These are phyloP conservation scores for Alcedo quadribrachys DNA, from an alignment of 2,797 vertebrate species.

Conservation along the genomic window DNA sequence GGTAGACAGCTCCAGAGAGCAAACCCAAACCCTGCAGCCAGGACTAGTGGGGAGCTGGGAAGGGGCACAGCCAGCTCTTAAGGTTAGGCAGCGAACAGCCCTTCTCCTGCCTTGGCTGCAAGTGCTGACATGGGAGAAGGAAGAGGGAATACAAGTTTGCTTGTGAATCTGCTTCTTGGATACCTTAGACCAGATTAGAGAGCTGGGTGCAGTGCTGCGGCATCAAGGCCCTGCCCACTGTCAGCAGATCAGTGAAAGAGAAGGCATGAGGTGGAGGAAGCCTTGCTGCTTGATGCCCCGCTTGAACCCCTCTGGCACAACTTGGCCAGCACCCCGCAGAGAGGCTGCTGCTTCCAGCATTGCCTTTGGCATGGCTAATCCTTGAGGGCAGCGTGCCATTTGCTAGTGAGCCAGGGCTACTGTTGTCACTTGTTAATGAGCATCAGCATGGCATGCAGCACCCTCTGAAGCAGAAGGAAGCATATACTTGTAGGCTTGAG, in stretches of 20 bases:
- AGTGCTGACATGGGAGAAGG: not conserved
- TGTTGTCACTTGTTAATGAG: constrained; percentile 5
- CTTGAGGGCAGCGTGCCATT: not conserved
- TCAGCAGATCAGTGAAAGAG: not conserved
- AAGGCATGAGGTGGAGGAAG: not conserved
- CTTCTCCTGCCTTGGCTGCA: not conserved
- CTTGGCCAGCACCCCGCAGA: not conserved
- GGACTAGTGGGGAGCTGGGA: not conserved
- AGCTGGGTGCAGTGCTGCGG: not conserved
- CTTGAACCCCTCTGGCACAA: not conserved
- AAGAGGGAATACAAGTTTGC: rapidly evolving
- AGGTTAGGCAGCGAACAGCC: not conserved
- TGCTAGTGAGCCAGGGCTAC: constrained; percentile 52
- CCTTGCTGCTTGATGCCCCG: not conserved
- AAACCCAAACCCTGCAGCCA: constrained; percentile 38
- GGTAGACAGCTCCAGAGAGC: not conserved
- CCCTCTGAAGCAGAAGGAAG: not conserved
- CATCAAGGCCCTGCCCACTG: not conserved
- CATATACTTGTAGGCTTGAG: not conserved
- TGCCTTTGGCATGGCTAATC: not conserved
- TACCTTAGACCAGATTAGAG: not conserved
- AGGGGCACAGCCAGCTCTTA: not conserved
- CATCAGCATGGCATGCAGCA: not conserved
- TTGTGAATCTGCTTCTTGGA: not conserved
- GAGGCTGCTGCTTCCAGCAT: not conserved